Evolutionary conservation across 2,113 vertebrate species (phyloP).

Genomic region (Esox niger): DNA sequence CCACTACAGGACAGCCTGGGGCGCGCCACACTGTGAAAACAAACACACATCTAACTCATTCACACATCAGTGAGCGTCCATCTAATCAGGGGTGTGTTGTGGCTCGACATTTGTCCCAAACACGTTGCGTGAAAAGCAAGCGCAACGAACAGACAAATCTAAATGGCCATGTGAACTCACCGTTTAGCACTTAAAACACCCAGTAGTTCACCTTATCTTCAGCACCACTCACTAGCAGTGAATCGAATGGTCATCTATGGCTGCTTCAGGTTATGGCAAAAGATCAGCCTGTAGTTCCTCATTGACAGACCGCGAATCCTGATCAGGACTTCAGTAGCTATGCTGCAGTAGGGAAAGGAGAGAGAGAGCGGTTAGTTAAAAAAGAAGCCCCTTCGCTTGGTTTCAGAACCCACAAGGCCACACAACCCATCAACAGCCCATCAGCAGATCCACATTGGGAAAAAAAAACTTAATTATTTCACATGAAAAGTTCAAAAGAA

Average conservation of each 20-base stretch:
- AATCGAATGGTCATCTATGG: constrained; percentile 94
- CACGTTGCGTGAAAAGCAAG: too few species aligned
- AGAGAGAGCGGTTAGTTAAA: too few species aligned
- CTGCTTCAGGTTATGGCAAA: constrained; percentile 99
- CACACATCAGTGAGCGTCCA: too few species aligned
- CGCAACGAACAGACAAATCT: too few species aligned
- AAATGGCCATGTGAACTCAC: constrained; percentile 77
- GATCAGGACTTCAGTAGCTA: constrained; percentile 89
- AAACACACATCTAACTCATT: background rate
- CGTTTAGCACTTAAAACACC: constrained; percentile 90
- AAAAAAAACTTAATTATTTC: background rate
- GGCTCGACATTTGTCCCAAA: too few species aligned
- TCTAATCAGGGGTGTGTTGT: too few species aligned
- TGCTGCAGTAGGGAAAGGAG: constrained; percentile 25
- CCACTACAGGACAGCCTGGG: too few species aligned
- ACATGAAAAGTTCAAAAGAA: too few species aligned
- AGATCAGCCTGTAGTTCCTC: constrained; percentile 99
- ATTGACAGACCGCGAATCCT: constrained; percentile 98
- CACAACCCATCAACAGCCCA: background rate
- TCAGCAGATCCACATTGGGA: background rate
- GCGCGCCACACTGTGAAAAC: background rate
- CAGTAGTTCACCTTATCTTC: constrained; percentile 85
- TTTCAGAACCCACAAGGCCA: background rate
- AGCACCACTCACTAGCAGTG: constrained; percentile 89
- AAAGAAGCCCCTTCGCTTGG: background rate